Evolutionary conservation across 2,113 vertebrate genomes (phyloP).

Genomic region (Hippocampus barbouri): DNA sequence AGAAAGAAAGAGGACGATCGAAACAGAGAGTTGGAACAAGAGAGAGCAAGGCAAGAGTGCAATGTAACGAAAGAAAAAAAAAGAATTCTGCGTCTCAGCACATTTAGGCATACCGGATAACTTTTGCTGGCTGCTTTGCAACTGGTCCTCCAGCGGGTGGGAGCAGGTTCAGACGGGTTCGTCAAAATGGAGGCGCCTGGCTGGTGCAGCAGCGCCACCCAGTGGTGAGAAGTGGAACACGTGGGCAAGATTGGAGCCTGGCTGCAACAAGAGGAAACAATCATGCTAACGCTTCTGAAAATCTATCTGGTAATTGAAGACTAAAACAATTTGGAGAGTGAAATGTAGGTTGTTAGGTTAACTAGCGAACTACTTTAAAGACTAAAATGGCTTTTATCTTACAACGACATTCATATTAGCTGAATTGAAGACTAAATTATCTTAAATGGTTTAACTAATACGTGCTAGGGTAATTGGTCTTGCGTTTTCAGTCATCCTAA

Average conservation of each 20-base stretch:
- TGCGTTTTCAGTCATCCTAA: too few species aligned
- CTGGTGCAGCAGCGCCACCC: slow-evolving; percentile 61
- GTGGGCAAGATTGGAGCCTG: neutral
- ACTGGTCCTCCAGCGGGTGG: slow-evolving; percentile 15
- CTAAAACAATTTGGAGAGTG: too few species aligned
- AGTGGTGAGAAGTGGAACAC: slow-evolving; percentile 34
- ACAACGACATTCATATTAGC: too few species aligned
- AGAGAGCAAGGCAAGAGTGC: slow-evolving; percentile 8
- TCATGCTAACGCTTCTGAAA: neutral
- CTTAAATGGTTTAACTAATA: too few species aligned
- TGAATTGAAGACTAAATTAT: too few species aligned
- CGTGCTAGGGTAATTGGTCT: too few species aligned
- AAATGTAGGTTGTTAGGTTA: too few species aligned
- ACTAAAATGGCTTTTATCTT: too few species aligned
- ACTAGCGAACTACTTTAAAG: too few species aligned
- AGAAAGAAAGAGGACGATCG: slow-evolving; percentile 33
- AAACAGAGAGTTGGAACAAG: slow-evolving; percentile 14
- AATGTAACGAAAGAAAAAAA: slow-evolving; percentile 21
- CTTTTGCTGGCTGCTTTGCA: slow-evolving; percentile 55
- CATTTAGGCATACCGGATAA: slow-evolving; percentile 61
- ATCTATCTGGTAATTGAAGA: neutral
- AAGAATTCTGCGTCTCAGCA: slow-evolving; percentile 70
- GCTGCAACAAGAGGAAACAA: neutral
- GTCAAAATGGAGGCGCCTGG: slow-evolving; percentile 5
- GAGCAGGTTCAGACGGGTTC: slow-evolving; percentile 37